Conservation (phyloP, 2,797 vertebrate genomes). For the Semaprochilodus insignis region DNA sequence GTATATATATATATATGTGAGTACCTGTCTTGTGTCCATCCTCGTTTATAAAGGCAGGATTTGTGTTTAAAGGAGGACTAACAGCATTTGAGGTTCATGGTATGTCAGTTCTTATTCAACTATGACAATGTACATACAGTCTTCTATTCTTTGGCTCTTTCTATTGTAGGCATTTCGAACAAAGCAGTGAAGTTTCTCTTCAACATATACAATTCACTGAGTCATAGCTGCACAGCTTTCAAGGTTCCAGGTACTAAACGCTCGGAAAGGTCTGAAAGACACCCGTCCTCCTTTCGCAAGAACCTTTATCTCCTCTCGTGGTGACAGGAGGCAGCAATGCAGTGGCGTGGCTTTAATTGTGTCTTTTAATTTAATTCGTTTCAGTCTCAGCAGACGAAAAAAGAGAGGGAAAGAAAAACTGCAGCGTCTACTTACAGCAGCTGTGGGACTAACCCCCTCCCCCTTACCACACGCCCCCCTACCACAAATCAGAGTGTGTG, state of each 20-base stretch:
- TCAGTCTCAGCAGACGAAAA: constrained; percentile 2
- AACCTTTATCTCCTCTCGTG: constrained; percentile 5
- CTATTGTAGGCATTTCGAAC: too few relatives aligned
- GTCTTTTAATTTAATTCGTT: neutral
- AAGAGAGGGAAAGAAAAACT: constrained; percentile 15
- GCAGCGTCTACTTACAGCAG: constrained; percentile 30
- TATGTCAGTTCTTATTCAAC: too few relatives aligned
- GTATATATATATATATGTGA: too few relatives aligned
- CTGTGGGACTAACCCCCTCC: neutral
- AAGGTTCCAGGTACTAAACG: neutral
- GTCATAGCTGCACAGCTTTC: too few relatives aligned
- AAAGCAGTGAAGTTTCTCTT: too few relatives aligned
- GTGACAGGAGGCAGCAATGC: constrained; percentile 56
- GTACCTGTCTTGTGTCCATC: too few relatives aligned
- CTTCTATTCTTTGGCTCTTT: too few relatives aligned
- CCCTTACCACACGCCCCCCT: neutral
- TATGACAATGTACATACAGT: too few relatives aligned
- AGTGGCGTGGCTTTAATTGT: constrained; percentile 49
- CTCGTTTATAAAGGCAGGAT: too few relatives aligned
- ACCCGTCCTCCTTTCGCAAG: neutral
- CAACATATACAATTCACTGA: too few relatives aligned
- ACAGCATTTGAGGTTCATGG: too few relatives aligned
- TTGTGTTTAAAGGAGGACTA: too few relatives aligned
- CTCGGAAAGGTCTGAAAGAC: neutral
- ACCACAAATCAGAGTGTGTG: neutral